Base-by-base conservation (phyloP, 2,888 invertebrate genomes). In the Eristalis pertinax region DNA sequence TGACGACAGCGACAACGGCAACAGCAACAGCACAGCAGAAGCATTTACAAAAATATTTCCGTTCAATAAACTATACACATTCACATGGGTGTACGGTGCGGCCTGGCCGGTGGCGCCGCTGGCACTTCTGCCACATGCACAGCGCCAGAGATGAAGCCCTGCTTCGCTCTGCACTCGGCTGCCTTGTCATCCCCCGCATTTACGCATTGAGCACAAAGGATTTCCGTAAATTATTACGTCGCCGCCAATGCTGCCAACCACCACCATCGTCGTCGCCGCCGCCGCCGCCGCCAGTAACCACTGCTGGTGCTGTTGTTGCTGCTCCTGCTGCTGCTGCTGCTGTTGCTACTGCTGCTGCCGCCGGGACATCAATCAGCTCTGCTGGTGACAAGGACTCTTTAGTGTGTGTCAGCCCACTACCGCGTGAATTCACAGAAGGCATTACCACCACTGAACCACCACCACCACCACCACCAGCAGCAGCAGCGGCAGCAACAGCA, bases 301-400 rank as follows among this genome's bases (percentile, higher is more conserved):
- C 50, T 50, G 50, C n/a, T 50, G 50, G 8, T 50, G 50, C 19
- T 38, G 38, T 4, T 38, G 38, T 13, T 38, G 19, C 50, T 19
- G n/a, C 19, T 50, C 19, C 19, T 4, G 19, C 50, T 50, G 43
- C 43, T 19, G 19, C 43, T 65, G 56, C 80, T 74, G 60, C 65
- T 76, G 63, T 50, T 83, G 74, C 35, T 69, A 67, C 43, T 79
- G 70, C 74, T 74, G 62, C 75, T 74, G 60, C 26, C 38, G 65
- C 82, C 80, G 84, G 73, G 72, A 85, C 81, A 84, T 87, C 87
- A 87, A 87, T 87, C 87, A 87, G 76, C 58, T 80, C 87, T 87
- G 87, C 67, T 73, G 24, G 68, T 87, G 87, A 87, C 87, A 87
- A 86, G 87, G 76, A 80, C 84, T 80, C 84, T 87, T 84, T 73